Base-by-base conservation (phyloP, 1,140 invertebrate species). In the Phymorhynchus buccinoides region DNA sequence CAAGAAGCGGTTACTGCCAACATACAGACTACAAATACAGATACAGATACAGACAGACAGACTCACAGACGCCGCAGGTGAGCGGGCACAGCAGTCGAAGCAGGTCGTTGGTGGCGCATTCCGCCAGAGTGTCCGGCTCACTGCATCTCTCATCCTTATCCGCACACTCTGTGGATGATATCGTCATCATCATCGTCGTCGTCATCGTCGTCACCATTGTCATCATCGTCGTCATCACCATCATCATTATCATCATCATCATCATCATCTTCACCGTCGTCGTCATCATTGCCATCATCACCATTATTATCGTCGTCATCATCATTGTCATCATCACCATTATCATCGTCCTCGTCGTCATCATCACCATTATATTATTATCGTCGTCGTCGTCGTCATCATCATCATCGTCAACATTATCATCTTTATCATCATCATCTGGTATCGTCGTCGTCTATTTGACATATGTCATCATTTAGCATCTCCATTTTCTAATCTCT, bases 221-320 rank as follows among this genome's bases (percentile, higher is more conserved):
- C 44, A 6, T 48, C 44, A 6, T 48, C 44, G 7, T 48, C 44
- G 7, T 48, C 18, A 6, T 48, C 44, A 9, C 18, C 44, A 48
- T 48, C 44, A 48, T 48, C 44, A 48, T 48, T 18, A 48, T 48
- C 44, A 73, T 73, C 68, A 73, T 73, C 68, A 73, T 73, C 68
- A 73, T 73, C 68, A 73, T 73, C 68, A 73, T 73, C 68, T 6
- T 77, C 73, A 77, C 35, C 73, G 35, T 77, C 73, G 22, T 77
- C 73, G 35, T 77, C n/a, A 32, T 77, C 73, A 77, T 77, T 32
- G 41, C n/a, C 9, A 77, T 18, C 12, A 77, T 77, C 73, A 62
- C 18, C 56, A 62, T 14, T 27, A 22, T 62, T 3, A 62, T 22
- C 18, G 16, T 77, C 73, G 7, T 27, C 73, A 9, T 77, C 12